A percentile compares a stretch with the other conserved stretches of the same genome.
Evolutionary conservation across 2,113 vertebrate genomes (phyloP).

Genomic region (Rutilus rutilus): DNA sequence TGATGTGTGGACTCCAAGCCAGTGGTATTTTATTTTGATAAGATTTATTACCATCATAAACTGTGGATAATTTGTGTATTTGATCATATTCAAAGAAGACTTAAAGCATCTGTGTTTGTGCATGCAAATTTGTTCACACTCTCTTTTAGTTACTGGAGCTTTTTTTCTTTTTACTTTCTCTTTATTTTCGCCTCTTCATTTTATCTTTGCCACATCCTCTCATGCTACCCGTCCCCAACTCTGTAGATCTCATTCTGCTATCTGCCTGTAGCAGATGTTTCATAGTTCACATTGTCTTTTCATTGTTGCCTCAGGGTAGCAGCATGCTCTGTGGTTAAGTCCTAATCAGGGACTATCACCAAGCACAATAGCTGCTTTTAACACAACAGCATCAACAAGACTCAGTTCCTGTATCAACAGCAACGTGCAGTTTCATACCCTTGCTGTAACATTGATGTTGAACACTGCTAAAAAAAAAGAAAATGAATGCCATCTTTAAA

Average conservation of each 20-base stretch:
- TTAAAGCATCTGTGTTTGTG: background rate
- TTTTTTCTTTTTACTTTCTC: background rate
- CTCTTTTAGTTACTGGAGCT: background rate
- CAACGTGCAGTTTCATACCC: background rate
- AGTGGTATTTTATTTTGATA: background rate
- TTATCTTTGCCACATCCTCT: slow-evolving; percentile 21
- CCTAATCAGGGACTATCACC: slow-evolving; percentile 15
- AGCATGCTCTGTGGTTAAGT: slow-evolving; percentile 7
- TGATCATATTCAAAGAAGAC: background rate
- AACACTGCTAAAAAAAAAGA: background rate
- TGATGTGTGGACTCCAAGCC: background rate
- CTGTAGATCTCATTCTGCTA: slow-evolving; percentile 21
- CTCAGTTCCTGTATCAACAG: slow-evolving; percentile 15
- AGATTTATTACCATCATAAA: background rate
- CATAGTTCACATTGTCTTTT: slow-evolving; percentile 8
- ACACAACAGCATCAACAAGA: background rate
- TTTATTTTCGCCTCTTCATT: background rate
- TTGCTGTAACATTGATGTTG: background rate
- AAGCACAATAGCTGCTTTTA: slow-evolving; percentile 25
- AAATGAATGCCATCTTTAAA: background rate
- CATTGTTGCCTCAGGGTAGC: slow-evolving; percentile 3
- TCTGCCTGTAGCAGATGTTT: slow-evolving; percentile 2
- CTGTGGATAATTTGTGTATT: background rate
- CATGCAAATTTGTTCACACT: background rate
- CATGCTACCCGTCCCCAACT: background rate